phyloP scores from a whole-genome alignment of 1,140 invertebrate species.

The Caenorhabditis tropicalis region DNA sequence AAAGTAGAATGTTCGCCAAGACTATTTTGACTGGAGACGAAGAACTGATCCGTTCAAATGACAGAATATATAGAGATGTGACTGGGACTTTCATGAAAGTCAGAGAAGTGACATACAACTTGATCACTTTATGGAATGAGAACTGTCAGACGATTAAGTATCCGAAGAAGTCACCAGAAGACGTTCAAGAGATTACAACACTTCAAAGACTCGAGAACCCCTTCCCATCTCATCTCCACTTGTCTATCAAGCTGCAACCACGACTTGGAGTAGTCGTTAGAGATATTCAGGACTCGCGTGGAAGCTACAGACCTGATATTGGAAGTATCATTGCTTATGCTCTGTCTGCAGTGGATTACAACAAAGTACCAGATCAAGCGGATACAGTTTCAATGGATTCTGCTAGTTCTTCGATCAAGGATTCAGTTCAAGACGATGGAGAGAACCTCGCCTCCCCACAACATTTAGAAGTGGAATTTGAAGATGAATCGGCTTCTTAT shows the following conservation, averaged over 20 bases:
- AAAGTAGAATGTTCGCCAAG: slow-evolving; percentile 35
- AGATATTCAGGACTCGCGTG: slow-evolving; percentile 75
- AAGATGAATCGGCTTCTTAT: slow-evolving; percentile 63
- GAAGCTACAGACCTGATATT: slow-evolving; percentile 77
- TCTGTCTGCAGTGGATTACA: slow-evolving; percentile 73
- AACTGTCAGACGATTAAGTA: slow-evolving; percentile 34
- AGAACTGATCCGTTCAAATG: slow-evolving; percentile 46
- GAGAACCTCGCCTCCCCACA: slow-evolving; percentile 49
- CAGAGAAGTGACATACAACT: slow-evolving; percentile 61
- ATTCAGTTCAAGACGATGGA: slow-evolving; percentile 10
- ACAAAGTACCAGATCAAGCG: slow-evolving; percentile 22
- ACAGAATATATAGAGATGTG: slow-evolving; percentile 53
- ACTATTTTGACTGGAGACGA: background rate
- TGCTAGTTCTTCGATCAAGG: background rate
- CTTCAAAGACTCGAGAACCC: slow-evolving; percentile 50
- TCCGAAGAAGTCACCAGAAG: slow-evolving; percentile 47
- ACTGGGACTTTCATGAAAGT: slow-evolving; percentile 54
- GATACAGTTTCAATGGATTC: slow-evolving; percentile 7
- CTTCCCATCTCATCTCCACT: slow-evolving; percentile 74
- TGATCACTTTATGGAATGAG: slow-evolving; percentile 64
- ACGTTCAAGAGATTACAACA: slow-evolving; percentile 10
- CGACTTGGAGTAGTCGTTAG: slow-evolving; percentile 81
- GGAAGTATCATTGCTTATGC: slow-evolving; percentile 89
- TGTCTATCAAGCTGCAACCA: slow-evolving; percentile 76
- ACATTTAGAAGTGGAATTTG: slow-evolving; percentile 65